Evolutionary conservation across 2,797 vertebrate species (phyloP).

Genomic region (Myoxocephalus aenaeus): DNA sequence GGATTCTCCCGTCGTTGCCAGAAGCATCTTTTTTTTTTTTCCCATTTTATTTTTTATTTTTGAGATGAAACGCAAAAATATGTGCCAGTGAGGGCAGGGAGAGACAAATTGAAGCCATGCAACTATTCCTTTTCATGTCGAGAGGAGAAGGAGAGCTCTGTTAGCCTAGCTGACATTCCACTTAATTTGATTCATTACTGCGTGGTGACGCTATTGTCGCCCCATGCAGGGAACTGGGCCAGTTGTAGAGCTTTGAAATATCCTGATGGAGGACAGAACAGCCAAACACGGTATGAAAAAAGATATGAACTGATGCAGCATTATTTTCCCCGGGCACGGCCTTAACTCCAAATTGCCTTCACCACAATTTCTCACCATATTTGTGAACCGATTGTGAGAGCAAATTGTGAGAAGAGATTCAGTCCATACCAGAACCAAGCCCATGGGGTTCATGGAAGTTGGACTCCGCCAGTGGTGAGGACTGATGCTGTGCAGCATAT

Average conservation of each 20-base stretch:
- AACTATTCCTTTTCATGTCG: slow-evolving; percentile 74
- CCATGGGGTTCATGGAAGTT: slow-evolving; percentile 17
- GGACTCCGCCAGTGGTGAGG: background rate
- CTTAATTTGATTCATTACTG: slow-evolving; percentile 84
- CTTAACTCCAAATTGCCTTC: slow-evolving; percentile 47
- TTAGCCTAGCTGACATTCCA: slow-evolving; percentile 79
- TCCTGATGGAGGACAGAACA: slow-evolving; percentile 57
- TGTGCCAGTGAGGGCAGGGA: slow-evolving; percentile 47
- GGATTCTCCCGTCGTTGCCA: slow-evolving; percentile 41
- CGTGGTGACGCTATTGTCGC: slow-evolving; percentile 68
- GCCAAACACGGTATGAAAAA: slow-evolving; percentile 30
- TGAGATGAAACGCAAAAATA: slow-evolving; percentile 63
- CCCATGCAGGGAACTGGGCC: slow-evolving; percentile 73
- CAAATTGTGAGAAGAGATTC: slow-evolving; percentile 27
- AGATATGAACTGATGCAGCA: slow-evolving; percentile 31
- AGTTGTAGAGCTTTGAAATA: slow-evolving; percentile 62
- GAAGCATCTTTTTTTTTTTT: slow-evolving; percentile 42
- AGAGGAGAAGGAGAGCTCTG: slow-evolving; percentile 69
- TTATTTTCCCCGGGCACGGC: slow-evolving; percentile 7
- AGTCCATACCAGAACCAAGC: slow-evolving; percentile 16
- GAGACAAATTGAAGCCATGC: slow-evolving; percentile 76
- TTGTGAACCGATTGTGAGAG: slow-evolving; percentile 36
- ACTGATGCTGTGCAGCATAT: slow-evolving; percentile 3
- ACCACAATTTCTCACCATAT: slow-evolving; percentile 32
- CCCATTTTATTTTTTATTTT: background rate